Evolutionary conservation across 2,113 vertebrate species (phyloP), one percentile per base, ranked within the genome.

Genomic region (Rhea pennata): DNA sequence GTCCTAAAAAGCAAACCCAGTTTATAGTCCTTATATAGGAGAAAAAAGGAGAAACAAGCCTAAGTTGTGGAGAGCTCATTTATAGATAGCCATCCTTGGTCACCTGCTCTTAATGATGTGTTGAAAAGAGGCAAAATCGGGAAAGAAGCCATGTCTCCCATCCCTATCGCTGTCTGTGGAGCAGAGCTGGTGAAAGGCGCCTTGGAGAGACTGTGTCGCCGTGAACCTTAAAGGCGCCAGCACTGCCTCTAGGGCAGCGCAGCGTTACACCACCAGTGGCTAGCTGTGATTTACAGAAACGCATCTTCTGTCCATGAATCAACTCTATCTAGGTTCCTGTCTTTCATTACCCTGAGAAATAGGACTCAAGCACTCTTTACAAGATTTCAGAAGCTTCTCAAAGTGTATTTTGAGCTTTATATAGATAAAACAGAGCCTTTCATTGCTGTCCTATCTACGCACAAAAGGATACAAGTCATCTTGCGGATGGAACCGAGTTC

Each of bases 401-500:
- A 21, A 39, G 33, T 81, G 27, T 46, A 36, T 36, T 36, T 36
- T 36, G 36, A 36, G 36, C 36, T 36, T 36, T 36, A 36, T 36
- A 36, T 36, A 36, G 36, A 36, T 36, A 36, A 36, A 36, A 36
- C 36, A 36, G 36, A 36, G 36, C 36, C 36, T 36, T 16, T 84
- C 65, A 77, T 77, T 74, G 59, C 75, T 83, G 31, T n/a, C 59
- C 50, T 65, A 53, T 86, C 72, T 81, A 5, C 73, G n/a, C 64
- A 53, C 56, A 44, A 81, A 94, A 72, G 64, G 59, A 42, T 44
- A 5, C 88, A 92, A 95, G 88, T 93, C 26, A n/a, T 91, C 74
- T 51, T 48, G 54, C 56, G 87, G 40, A 15, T 59, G 3, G 74
- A 87, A 62, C 33, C 17, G 73, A 92, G 81, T 33, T 95, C 54